Evolutionary conservation across 1,140 invertebrate species (phyloP), one percentile per base, ranked within the genome.

Genomic region (Caenorhabditis latens): DNA sequence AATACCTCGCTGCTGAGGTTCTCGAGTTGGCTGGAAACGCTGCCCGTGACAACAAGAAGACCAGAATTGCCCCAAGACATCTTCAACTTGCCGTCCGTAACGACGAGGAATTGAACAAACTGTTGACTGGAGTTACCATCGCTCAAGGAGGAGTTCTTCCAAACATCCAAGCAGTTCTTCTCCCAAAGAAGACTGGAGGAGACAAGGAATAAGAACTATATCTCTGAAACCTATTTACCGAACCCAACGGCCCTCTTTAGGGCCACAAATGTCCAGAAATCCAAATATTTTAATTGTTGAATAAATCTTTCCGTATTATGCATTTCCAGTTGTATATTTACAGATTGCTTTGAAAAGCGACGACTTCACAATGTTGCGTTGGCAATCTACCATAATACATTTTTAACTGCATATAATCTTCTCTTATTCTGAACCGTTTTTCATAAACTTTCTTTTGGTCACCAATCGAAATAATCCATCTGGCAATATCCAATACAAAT

Each of bases 141-240:
- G 95, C 96, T 14, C 95, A 96, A 92, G 96, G 95, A 87, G 96
- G 96, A 89, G 96, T 96, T 67, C 90, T 96, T 55, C 96, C 96
- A 4, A 95, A 95, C 89, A 96, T 96, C 75, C 95, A 96, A 88
- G 94, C 95, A 2, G 94, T 95, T 32, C 93, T 96, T 57, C 91
- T 95, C 24, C 95, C 95, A 8, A 95, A 95, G 92, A 95, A 96
- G 91, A 94, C 94, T 21, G 82, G 65, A 55, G 83, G 53, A 84
- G 58, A 65, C 58, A 65, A 85, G 63, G 63, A 67, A 67, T 67
- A 67, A 13, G 21, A 21, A 16, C 63, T 16, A 0, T 14, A 16
- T 71, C 4, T n/a, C n/a, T 48, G 11, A 71, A 7, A 16, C 5
- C 67, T 16, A 53, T 53, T 19, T 71, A 71, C 67, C 65, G 65